A percentile compares a stretch with the other conserved stretches of the same genome.
Conservation (phyloP, 2,113 vertebrate genomes). For the Paramormyrops kingsleyae region DNA sequence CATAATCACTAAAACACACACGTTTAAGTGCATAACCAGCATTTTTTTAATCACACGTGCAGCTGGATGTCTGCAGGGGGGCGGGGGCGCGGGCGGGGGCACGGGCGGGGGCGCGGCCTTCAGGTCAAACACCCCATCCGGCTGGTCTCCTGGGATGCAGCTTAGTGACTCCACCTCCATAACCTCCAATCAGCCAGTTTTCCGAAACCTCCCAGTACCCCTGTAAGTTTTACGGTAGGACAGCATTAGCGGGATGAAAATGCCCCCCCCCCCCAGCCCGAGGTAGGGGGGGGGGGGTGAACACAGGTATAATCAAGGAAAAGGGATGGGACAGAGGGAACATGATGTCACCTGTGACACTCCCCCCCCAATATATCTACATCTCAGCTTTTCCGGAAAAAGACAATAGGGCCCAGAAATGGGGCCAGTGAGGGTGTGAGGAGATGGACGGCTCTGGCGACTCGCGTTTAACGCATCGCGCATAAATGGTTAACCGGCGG, state of each 20-base stretch:
- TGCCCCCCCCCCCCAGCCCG: not conserved
- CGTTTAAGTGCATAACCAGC: not conserved
- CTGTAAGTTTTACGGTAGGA: not conserved
- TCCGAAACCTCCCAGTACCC: not conserved
- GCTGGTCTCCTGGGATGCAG: not conserved
- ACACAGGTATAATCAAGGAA: not conserved
- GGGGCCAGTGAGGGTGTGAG: not conserved
- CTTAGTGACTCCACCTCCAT: not conserved
- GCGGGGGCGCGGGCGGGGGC: not conserved
- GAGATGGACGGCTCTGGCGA: not conserved
- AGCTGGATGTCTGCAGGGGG: not conserved
- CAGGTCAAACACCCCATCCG: not conserved
- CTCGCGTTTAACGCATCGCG: not conserved
- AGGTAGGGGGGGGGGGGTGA: not conserved
- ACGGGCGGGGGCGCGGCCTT: not conserved
- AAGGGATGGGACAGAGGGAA: not conserved
- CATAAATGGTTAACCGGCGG: not conserved
- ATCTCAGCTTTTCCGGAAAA: not conserved
- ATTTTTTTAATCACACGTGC: not conserved
- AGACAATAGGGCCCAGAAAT: not conserved
- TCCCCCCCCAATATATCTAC: not conserved
- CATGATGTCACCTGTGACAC: too few species aligned
- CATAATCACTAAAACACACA: slow-evolving; percentile 8
- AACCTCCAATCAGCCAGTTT: not conserved
- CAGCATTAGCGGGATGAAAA: not conserved